phyloP scores from a whole-genome alignment of 30 jellyfish, hydroid and myxozoan species.

The Aurelia aurita region DNA sequence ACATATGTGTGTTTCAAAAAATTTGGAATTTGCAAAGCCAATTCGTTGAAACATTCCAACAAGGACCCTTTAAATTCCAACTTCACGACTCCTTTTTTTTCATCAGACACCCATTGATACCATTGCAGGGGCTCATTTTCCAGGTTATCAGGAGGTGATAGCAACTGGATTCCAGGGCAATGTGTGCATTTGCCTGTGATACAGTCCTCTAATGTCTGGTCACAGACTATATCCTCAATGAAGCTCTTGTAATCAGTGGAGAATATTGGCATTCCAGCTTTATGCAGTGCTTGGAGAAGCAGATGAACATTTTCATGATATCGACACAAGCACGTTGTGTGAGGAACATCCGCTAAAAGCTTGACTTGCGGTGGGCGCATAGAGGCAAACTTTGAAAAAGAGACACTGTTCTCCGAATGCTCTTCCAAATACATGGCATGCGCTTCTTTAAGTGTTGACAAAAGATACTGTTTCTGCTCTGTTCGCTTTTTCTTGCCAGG shows the following conservation, averaged over 20 bases:
- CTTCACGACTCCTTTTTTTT: slow-evolving; percentile 1
- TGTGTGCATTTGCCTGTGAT: neutral
- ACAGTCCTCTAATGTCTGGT: slow-evolving; percentile 9
- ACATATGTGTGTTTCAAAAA: slow-evolving; percentile 11
- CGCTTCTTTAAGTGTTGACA: slow-evolving; percentile 9
- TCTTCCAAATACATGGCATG: slow-evolving; percentile 15
- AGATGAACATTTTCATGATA: slow-evolving; percentile 10
- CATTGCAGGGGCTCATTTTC: slow-evolving; percentile 17
- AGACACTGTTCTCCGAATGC: neutral
- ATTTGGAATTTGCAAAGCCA: slow-evolving; percentile 5
- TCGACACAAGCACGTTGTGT: slow-evolving; percentile 1
- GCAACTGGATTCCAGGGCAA: slow-evolving; percentile 16
- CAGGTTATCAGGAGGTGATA: slow-evolving; percentile 9
- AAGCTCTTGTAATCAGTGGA: slow-evolving; percentile 11
- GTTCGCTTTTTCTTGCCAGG: slow-evolving; percentile 14
- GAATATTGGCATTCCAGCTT: slow-evolving; percentile 9
- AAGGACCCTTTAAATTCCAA: neutral
- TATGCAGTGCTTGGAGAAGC: slow-evolving; percentile 19
- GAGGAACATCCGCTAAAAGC: slow-evolving; percentile 17
- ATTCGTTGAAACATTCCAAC: slow-evolving; percentile 7
- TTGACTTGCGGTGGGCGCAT: slow-evolving; percentile 15
- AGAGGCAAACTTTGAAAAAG: slow-evolving; percentile 11
- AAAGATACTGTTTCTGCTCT: slow-evolving; percentile 9
- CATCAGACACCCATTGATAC: slow-evolving; percentile 9
- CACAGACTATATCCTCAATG: slow-evolving; percentile 11